Evolutionary conservation across 2,888 invertebrate species (phyloP).

Genomic region (Agriopis leucophaearia): DNA sequence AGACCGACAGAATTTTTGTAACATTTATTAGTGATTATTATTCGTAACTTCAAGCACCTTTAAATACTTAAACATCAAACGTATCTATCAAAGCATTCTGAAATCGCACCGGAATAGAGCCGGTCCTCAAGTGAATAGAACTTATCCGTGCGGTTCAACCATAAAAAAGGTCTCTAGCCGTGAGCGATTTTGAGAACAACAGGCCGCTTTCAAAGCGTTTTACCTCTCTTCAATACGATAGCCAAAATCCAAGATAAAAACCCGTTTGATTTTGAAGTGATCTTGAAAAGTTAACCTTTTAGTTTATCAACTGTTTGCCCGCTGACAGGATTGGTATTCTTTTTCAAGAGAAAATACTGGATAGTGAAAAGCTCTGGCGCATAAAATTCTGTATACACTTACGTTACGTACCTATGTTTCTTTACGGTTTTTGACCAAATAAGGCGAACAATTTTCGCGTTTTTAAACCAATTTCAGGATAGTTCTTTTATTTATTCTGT

Average conservation of each 20-base stretch:
- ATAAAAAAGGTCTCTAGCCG: slow-evolving; percentile 61
- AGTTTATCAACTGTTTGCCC: slow-evolving; percentile 49
- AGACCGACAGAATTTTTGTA: not conserved
- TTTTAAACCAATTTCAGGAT: too few relatives aligned
- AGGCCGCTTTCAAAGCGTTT: slow-evolving; percentile 58
- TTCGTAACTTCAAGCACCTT: not conserved
- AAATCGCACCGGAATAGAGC: slow-evolving; percentile 32
- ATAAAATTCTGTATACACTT: slow-evolving; percentile 10
- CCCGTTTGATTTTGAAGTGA: slow-evolving; percentile 57
- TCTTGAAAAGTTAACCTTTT: slow-evolving; percentile 55
- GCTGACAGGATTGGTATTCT: slow-evolving; percentile 39
- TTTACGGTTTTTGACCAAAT: not conserved
- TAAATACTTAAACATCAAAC: slow-evolving; percentile 27
- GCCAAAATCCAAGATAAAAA: slow-evolving; percentile 60
- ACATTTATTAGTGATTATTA: not conserved
- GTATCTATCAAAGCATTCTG: slow-evolving; percentile 22
- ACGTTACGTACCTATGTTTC: not conserved
- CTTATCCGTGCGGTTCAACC: slow-evolving; percentile 53
- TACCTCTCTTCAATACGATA: slow-evolving; percentile 57
- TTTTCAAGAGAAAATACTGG: slow-evolving; percentile 1
- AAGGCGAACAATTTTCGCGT: not conserved
- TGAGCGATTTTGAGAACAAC: slow-evolving; percentile 65
- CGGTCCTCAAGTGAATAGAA: slow-evolving; percentile 50
- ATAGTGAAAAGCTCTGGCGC: slow-evolving; percentile 3
- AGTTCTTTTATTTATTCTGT: too few relatives aligned